Evolutionary conservation across 1,140 invertebrate genomes (phyloP).

Genomic region (Pogonognathellus flavescens): DNA sequence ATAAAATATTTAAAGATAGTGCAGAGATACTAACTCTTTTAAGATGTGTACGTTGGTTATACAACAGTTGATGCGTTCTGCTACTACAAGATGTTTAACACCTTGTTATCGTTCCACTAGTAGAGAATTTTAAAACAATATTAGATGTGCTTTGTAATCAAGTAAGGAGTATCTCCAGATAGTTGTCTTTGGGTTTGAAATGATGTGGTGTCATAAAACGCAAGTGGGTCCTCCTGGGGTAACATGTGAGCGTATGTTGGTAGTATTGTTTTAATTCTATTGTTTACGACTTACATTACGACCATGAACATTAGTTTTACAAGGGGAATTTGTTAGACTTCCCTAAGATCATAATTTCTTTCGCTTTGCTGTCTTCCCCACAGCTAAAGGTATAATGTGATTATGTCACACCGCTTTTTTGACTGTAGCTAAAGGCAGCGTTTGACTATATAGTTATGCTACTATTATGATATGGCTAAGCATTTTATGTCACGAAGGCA

Average conservation of each 20-base stretch:
- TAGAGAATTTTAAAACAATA: slow-evolving; percentile 16
- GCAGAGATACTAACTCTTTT: too few relatives aligned
- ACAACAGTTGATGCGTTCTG: background rate
- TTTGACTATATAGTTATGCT: too few relatives aligned
- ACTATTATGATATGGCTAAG: background rate
- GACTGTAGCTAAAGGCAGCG: background rate
- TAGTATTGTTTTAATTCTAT: slow-evolving; percentile 49
- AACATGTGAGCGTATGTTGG: slow-evolving; percentile 40
- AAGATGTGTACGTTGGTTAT: too few relatives aligned
- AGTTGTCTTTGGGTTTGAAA: background rate
- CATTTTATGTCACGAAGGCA: slow-evolving; percentile 10
- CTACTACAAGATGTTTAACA: slow-evolving; percentile 31
- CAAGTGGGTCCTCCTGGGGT: slow-evolving; percentile 19
- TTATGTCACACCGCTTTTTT: background rate
- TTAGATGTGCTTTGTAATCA: background rate
- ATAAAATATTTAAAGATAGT: background rate
- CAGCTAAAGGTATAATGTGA: background rate
- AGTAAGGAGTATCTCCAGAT: too few relatives aligned
- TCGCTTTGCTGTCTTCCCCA: slow-evolving; percentile 10
- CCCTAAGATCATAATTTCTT: slow-evolving; percentile 12
- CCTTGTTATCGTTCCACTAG: slow-evolving; percentile 22
- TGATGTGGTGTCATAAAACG: slow-evolving; percentile 19
- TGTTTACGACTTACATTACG: slow-evolving; percentile 45
- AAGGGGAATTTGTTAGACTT: slow-evolving; percentile 43
- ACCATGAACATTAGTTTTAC: slow-evolving; percentile 44